phyloP scores from a whole-genome alignment of 2,888 invertebrate species.

The Drosophila pseudotakahashii region DNA sequence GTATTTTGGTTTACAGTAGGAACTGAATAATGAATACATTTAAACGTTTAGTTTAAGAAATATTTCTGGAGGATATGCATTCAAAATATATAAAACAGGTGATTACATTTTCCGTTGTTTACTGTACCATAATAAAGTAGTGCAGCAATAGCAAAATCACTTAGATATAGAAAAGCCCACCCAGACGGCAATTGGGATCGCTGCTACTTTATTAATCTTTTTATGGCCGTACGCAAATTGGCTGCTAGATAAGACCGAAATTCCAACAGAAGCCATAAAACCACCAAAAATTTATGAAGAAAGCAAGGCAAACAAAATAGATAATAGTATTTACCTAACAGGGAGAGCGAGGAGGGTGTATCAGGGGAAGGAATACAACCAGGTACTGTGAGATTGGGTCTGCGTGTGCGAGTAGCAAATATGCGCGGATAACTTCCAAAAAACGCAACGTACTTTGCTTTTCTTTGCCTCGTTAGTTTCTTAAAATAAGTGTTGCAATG shows the following conservation, averaged over 20 bases:
- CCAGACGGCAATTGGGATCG: constrained; percentile 53
- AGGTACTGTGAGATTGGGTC: constrained; percentile 19
- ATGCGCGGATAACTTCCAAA: constrained; percentile 51
- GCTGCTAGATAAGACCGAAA: constrained; percentile 63
- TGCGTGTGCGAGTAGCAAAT: constrained; percentile 61
- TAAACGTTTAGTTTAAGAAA: too few species aligned
- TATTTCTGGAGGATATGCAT: not conserved
- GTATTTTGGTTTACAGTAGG: not conserved
- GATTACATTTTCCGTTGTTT: not conserved
- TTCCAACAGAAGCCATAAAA: constrained; percentile 56
- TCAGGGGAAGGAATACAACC: not conserved
- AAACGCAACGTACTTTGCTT: constrained; percentile 2
- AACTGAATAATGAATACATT: not conserved
- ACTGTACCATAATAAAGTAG: constrained; percentile 1
- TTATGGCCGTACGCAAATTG: constrained; percentile 63
- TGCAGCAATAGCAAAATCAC: constrained; percentile 1
- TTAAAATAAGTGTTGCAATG: constrained; percentile 37
- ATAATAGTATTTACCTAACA: constrained; percentile 24
- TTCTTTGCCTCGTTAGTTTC: constrained; percentile 28
- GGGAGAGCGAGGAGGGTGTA: not conserved
- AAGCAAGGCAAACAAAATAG: constrained; percentile 47
- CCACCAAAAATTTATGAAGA: constrained; percentile 60
- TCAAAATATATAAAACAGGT: not conserved
- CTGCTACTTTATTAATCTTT: constrained; percentile 62
- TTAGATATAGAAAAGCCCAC: constrained; percentile 42